Base-by-base conservation (phyloP, 2,797 vertebrate genomes). In the Argya squamiceps region DNA sequence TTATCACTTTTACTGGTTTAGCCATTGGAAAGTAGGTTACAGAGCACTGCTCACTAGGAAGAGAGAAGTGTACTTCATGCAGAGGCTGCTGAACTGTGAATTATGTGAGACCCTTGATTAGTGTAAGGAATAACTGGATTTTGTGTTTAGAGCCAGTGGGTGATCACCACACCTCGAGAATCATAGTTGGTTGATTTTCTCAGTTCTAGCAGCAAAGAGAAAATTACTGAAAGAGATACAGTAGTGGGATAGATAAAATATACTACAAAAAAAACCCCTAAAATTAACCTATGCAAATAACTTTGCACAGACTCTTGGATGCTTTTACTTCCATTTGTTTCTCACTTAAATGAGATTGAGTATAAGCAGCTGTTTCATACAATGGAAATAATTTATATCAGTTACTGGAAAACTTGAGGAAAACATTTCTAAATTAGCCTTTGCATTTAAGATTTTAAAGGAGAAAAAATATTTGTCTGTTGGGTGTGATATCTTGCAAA, bases 271-370 rank as follows among this genome's bases (percentile, higher is more conserved):
- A 84, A 52, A 26, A 8, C 8, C 14, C 16, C 74, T 76, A 62
- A 95, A 95, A 92, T 88, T 96, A 94, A 95, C 69, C 76, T 90
- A 79, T 91, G 81, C 41, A 95, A 97, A 92, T 87, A 94, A 93
- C 77, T n/a, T 18, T 65, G 64, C 88, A 93, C 63, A 4, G 37
- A 65, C 52, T 82, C 34, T 43, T 89, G 82, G 94, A 94, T 75
- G 55, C 50, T 78, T 95, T 91, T 79, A 13, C 84, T 93, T 96
- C 79, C 56, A 56, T 79, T 56, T 81, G 39, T 90, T 56, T 86
- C 53, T 94, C 78, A 44, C 69, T 94, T 87, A 94, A 95, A 88
- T 18, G 32, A 94, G 76, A 94, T 18, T 32, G 68, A 69, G 71
- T 76, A 56, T 68, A 77, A 80, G 63, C 80, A 96, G 64, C 87